These are phyloP conservation scores for Sciurus niger DNA, from an alignment of 2,113 vertebrate genomes.

Conservation along the genomic window DNA sequence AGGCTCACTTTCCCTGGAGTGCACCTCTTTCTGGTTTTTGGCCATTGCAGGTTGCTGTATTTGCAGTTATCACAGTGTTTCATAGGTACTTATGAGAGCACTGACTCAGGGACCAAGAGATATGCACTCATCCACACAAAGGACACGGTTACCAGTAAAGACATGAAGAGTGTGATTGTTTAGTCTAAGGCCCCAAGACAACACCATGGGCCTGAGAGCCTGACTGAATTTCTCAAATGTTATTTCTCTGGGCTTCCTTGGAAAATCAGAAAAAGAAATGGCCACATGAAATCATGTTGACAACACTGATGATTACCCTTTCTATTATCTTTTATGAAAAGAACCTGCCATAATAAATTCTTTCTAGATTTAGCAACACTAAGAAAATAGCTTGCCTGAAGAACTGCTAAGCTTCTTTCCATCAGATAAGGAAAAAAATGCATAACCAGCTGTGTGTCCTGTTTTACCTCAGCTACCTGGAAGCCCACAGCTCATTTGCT, in stretches of 20 bases:
- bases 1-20: background rate
- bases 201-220: background rate
- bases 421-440: constrained; percentile 17
- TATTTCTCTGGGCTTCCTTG: constrained; percentile 63
- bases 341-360: constrained; percentile 21
- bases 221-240: constrained; percentile 8
- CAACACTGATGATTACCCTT: background rate
- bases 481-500: background rate
- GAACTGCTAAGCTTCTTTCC: constrained; percentile 40
- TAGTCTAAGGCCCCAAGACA: constrained; percentile 9
- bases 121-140: constrained; percentile 12
- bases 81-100: background rate
- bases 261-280: constrained; percentile 48
- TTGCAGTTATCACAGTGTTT: background rate
- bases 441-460: background rate
- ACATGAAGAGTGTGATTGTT: constrained; percentile 40
- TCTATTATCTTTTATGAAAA: constrained; percentile 38
- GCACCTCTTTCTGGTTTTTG: background rate
- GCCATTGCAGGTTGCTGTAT: background rate
- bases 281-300: constrained; percentile 33
- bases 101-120: constrained; percentile 34
- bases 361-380: constrained; percentile 51
- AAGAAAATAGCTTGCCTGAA: constrained; percentile 49
- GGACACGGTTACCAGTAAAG: constrained; percentile 34
- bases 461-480: background rate